A percentile compares a stretch with the other conserved stretches of the same genome.
phyloP scores from a whole-genome alignment of 2,888 invertebrate genomes.

The Pseudeuparius sepicola region DNA sequence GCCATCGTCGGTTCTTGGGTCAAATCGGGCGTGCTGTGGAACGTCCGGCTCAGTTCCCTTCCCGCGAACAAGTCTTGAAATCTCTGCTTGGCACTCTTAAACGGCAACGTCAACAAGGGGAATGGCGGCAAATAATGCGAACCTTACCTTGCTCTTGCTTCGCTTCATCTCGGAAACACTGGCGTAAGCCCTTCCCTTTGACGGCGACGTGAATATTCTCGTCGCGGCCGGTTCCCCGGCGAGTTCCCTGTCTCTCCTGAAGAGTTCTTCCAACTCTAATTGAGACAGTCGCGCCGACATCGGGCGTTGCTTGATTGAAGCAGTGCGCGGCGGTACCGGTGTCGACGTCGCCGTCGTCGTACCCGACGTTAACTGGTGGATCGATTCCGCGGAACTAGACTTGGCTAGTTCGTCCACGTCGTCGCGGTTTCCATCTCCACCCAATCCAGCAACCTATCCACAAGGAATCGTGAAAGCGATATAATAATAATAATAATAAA shows the following conservation, averaged over 20 bases:
- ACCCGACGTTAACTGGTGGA: constrained; percentile 45
- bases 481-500: no score
- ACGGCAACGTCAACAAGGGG: constrained; percentile 9
- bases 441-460: no score
- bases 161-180: constrained; percentile 95
- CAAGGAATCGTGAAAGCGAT: no score
- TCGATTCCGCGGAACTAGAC: constrained; percentile 74
- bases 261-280: constrained; percentile 84
- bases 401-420: constrained; percentile 64
- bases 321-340: constrained; percentile 70
- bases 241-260: no score
- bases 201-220: constrained; percentile 56
- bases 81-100: constrained; percentile 44
- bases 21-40: constrained; percentile 84
- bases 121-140: not conserved
- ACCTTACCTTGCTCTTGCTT: constrained; percentile 56
- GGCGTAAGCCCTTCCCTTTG: constrained; percentile 67
- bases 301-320: constrained; percentile 83
- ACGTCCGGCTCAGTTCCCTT: constrained; percentile 64
- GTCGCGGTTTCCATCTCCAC: constrained; percentile 65
- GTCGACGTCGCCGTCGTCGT: constrained; percentile 44
- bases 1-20: constrained; percentile 39
- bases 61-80: constrained; percentile 42
- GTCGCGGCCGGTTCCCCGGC: constrained; percentile 45
- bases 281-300: constrained; percentile 83